These are phyloP conservation scores for Trachelus tabidus DNA, from an alignment of 2,888 invertebrate species.

Conservation along the genomic window DNA sequence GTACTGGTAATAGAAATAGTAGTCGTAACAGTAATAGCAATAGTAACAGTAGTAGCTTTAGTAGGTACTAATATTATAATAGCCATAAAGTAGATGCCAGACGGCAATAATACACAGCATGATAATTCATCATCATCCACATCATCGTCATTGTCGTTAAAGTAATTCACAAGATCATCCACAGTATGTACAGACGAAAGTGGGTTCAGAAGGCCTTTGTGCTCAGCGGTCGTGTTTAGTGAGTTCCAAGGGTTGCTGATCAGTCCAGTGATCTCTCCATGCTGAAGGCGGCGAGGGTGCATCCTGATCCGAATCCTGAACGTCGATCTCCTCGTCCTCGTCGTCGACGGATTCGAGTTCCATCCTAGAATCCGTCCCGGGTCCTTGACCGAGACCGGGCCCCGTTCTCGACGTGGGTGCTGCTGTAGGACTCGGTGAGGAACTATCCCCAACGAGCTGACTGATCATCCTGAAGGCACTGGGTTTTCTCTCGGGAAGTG, in stretches of 20 bases:
- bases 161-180: background rate
- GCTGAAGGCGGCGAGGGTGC: conserved; percentile 64
- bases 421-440: conserved; percentile 31
- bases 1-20: background rate
- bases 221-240: conserved; percentile 79
- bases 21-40: background rate
- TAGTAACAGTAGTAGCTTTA: conserved; percentile 20
- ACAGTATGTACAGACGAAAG: background rate
- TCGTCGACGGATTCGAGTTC: conserved; percentile 44
- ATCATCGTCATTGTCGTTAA: background rate
- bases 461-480: conserved; percentile 64
- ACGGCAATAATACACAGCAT: conserved; percentile 12
- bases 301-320: conserved; percentile 82
- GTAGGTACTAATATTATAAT: conserved; percentile 30
- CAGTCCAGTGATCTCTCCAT: conserved; percentile 63
- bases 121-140: background rate
- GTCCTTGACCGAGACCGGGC: conserved; percentile 46
- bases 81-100: conserved; percentile 22
- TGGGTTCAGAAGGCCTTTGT: conserved; percentile 15
- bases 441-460: conserved; percentile 56
- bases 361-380: conserved; percentile 51
- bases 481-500: conserved; percentile 49
- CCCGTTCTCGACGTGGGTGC: conserved; percentile 43
- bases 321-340: conserved; percentile 84
- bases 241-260: conserved; percentile 75